These are phyloP conservation scores for Saccopteryx leptura DNA, from an alignment of 2,113 vertebrate species.

Conservation along the genomic window DNA sequence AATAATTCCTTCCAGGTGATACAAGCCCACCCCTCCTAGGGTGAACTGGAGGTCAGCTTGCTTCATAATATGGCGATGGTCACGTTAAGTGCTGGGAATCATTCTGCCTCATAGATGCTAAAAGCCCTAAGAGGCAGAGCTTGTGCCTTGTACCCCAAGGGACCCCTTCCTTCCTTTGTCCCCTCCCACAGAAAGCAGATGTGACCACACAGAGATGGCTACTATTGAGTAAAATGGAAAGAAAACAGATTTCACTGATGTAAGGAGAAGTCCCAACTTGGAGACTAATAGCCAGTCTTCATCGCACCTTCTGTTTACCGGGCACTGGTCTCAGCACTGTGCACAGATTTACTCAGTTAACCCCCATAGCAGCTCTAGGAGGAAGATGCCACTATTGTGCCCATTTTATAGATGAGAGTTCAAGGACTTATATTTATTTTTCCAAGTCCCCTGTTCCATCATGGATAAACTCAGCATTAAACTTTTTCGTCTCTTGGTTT, in stretches of 20 bases:
- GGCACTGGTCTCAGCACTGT: not conserved
- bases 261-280: not conserved
- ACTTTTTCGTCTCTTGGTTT: not conserved
- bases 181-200: not conserved
- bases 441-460: not conserved
- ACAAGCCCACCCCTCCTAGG: not conserved
- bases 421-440: not conserved
- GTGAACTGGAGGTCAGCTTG: not conserved
- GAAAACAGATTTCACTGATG: not conserved
- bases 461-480: not conserved
- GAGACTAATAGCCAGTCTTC: not conserved
- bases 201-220: not conserved
- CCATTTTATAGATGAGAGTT: not conserved
- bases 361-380: not conserved
- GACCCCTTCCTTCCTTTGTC: not conserved
- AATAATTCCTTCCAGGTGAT: not conserved
- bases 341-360: not conserved
- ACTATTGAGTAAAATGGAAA: not conserved
- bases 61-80: not conserved
- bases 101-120: not conserved
- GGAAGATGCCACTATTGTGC: not conserved
- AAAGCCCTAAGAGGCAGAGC: not conserved
- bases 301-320: rapidly evolving
- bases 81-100: too few relatives aligned
- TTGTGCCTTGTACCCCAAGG: too few relatives aligned